phyloP scores from a whole-genome alignment of 2,797 vertebrate species.

The Poeciliopsis turneri region DNA sequence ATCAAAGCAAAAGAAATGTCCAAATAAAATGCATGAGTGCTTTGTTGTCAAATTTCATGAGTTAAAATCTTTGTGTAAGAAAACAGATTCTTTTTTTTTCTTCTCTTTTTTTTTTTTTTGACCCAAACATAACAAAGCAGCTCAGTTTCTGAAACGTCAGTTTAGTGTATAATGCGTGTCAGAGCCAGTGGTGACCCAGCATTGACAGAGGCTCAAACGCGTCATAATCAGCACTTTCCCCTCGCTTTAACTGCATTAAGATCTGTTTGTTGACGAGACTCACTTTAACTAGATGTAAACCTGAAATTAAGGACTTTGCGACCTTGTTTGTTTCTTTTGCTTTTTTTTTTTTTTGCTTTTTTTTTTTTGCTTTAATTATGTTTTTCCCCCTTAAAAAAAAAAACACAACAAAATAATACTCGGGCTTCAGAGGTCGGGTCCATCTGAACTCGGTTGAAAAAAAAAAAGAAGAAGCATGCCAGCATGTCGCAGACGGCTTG shows the following conservation, averaged over 20 bases:
- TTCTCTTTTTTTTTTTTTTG: background rate
- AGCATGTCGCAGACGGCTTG: conserved; percentile 37
- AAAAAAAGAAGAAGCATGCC: background rate
- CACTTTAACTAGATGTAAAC: conserved; percentile 1
- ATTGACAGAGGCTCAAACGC: too few species aligned
- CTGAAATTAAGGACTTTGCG: conserved; percentile 4
- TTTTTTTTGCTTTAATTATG: background rate
- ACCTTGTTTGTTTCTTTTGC: background rate
- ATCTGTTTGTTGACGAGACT: conserved; percentile 5
- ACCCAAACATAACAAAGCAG: background rate
- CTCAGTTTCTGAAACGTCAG: background rate
- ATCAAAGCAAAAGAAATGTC: background rate
- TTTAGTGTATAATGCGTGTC: background rate
- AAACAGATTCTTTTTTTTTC: background rate
- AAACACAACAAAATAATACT: background rate
- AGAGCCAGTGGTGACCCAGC: background rate
- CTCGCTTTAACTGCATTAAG: background rate
- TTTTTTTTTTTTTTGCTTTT: too few species aligned
- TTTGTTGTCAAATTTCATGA: background rate
- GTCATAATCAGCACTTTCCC: conserved; percentile 6
- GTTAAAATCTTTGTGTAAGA: background rate
- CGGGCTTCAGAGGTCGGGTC: background rate
- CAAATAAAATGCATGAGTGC: background rate
- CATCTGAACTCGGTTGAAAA: conserved; percentile 17
- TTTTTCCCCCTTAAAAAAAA: background rate